These are phyloP conservation scores for Myotis planiceps DNA, from an alignment of 2,797 vertebrate genomes.

Conservation along the genomic window DNA sequence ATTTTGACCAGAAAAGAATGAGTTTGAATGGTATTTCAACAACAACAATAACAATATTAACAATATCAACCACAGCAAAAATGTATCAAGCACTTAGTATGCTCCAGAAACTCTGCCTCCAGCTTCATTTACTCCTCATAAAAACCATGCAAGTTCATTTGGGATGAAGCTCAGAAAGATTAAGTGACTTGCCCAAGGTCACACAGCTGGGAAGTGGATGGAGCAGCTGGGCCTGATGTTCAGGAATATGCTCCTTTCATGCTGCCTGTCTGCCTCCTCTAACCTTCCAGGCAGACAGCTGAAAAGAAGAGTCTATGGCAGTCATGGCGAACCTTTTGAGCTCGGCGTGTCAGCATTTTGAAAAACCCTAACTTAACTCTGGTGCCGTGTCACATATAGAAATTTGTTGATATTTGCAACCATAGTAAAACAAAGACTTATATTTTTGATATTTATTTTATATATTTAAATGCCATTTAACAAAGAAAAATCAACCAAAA, in stretches of 20 bases:
- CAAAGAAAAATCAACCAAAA: too few relatives aligned
- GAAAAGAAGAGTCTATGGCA: too few relatives aligned
- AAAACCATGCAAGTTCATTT: neutral
- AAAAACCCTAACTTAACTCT: too few relatives aligned
- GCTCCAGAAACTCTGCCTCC: neutral
- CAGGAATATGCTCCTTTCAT: neutral
- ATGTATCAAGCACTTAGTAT: neutral
- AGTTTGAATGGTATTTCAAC: neutral
- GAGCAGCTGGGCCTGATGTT: neutral
- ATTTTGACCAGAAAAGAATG: neutral
- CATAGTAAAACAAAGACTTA: too few relatives aligned
- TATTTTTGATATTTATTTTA: too few relatives aligned
- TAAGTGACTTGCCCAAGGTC: neutral
- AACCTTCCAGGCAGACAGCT: neutral
- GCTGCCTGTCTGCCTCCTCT: neutral
- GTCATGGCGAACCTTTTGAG: too few relatives aligned
- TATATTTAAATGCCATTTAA: too few relatives aligned
- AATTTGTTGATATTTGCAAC: too few relatives aligned
- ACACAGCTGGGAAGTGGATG: neutral
- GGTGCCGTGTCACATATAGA: too few relatives aligned
- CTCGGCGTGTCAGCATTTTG: too few relatives aligned
- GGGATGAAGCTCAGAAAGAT: neutral
- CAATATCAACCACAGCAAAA: neutral
- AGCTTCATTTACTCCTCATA: neutral
- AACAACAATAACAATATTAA: neutral